These are phyloP conservation scores for Glaucidium brasilianum DNA, from an alignment of 2,113 vertebrate genomes.

Conservation along the genomic window DNA sequence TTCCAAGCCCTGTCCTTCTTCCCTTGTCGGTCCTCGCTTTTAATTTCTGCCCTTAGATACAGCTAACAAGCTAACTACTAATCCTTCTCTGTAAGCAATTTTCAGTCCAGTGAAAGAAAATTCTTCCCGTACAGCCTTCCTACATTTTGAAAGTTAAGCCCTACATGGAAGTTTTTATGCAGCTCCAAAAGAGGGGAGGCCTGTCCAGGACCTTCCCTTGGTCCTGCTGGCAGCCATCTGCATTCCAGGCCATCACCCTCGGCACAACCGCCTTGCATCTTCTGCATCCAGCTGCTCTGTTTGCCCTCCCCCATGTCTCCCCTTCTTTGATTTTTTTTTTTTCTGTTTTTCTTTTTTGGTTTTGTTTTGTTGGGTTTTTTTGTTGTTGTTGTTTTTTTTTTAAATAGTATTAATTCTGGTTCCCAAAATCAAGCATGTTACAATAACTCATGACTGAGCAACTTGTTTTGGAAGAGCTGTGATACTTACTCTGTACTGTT, in stretches of 20 bases:
- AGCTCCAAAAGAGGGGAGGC: not conserved
- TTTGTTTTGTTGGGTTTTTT: too few relatives aligned
- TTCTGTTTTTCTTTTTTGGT: too few relatives aligned
- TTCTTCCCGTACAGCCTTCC: not conserved
- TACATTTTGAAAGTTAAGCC: not conserved
- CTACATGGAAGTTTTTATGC: not conserved
- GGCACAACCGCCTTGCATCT: not conserved
- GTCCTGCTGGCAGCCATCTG: not conserved
- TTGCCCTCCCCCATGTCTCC: not conserved
- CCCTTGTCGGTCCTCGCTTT: not conserved
- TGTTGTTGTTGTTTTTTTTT: too few relatives aligned
- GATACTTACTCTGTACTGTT: not conserved
- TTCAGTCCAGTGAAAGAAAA: not conserved
- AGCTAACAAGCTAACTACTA: not conserved
- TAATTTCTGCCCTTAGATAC: not conserved
- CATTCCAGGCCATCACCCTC: not conserved
- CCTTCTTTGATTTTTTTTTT: not conserved
- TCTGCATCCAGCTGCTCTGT: not conserved
- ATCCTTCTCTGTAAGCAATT: not conserved
- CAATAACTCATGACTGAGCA: rapidly evolving
- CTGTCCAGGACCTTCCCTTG: not conserved
- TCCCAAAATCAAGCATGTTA: not conserved
- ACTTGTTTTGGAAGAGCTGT: not conserved
- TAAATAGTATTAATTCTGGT: not conserved
- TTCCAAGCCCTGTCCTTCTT: not conserved